phyloP scores from a whole-genome alignment of 2,113 vertebrate genomes.

The Lynx canadensis region DNA sequence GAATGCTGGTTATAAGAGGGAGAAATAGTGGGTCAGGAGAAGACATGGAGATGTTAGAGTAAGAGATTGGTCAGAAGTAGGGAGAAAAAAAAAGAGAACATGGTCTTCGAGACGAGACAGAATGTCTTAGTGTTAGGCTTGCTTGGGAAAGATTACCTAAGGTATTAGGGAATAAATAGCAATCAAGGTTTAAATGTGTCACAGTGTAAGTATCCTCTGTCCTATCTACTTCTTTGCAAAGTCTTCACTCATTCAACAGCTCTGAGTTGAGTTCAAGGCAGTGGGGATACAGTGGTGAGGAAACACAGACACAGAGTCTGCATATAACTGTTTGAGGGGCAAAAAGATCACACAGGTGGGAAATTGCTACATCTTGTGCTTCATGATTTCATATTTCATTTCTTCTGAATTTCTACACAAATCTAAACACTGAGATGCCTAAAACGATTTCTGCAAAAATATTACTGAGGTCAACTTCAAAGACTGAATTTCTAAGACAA shows the following conservation, averaged over 20 bases:
- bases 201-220: not conserved
- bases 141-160: not conserved
- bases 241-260: slow-evolving; percentile 14
- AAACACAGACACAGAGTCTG: not conserved
- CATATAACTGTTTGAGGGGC: not conserved
- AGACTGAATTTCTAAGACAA: slow-evolving; percentile 16
- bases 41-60: not conserved
- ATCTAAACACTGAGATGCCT: slow-evolving; percentile 6
- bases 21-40: slow-evolving; percentile 1
- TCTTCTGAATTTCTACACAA: slow-evolving; percentile 44
- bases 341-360: not conserved
- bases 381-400: slow-evolving; percentile 41
- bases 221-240: slow-evolving; percentile 15
- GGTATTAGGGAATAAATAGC: not conserved
- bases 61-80: not conserved
- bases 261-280: not conserved
- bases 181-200: not conserved
- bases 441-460: slow-evolving; percentile 34
- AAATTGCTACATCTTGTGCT: not conserved
- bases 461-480: slow-evolving; percentile 12
- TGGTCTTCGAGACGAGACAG: not conserved
- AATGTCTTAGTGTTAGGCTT: not conserved
- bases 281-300: not conserved
- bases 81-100: not conserved
- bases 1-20: not conserved